Evolutionary conservation across 2,888 invertebrate genomes (phyloP).

Genomic region (Drosophila barbarae): DNA sequence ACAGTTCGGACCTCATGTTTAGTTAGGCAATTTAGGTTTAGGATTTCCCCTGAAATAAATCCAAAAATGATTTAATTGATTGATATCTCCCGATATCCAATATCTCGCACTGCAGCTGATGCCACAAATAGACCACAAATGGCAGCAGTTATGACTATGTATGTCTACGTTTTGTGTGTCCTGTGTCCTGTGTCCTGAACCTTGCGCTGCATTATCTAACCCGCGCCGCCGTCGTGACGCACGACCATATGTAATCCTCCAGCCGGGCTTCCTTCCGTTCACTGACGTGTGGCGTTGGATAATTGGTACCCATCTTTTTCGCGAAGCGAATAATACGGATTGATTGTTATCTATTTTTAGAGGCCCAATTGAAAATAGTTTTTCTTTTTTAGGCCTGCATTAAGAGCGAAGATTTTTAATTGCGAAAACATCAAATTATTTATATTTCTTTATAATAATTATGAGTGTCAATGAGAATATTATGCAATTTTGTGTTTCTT

Average conservation of each 20-base stretch:
- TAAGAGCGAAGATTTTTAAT: no score
- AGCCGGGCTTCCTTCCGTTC: not conserved
- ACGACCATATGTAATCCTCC: constrained; percentile 10
- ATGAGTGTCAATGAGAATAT: not conserved
- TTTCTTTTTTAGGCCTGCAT: no score
- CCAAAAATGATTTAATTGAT: not conserved
- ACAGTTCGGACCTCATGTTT: not conserved
- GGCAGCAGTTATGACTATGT: not conserved
- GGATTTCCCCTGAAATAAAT: not conserved
- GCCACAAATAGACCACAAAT: constrained; percentile 8
- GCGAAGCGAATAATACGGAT: not conserved
- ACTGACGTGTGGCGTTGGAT: constrained; percentile 4
- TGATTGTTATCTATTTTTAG: not conserved
- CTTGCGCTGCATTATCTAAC: constrained; percentile 12
- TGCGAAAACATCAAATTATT: no score
- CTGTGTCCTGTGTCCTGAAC: not conserved
- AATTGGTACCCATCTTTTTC: not conserved
- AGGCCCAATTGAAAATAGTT: not conserved
- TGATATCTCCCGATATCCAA: not conserved
- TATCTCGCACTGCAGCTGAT: not conserved
- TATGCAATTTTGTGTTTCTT: not conserved
- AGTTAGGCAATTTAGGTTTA: not conserved
- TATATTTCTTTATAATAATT: not conserved
- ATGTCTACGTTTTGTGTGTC: not conserved
- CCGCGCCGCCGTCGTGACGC: constrained; percentile 12